Percentiles rank a stretch among this genome's conserved stretches.
phyloP scores from a whole-genome alignment of 2,797 vertebrate genomes.

The Triplophysa bombifrons region DNA sequence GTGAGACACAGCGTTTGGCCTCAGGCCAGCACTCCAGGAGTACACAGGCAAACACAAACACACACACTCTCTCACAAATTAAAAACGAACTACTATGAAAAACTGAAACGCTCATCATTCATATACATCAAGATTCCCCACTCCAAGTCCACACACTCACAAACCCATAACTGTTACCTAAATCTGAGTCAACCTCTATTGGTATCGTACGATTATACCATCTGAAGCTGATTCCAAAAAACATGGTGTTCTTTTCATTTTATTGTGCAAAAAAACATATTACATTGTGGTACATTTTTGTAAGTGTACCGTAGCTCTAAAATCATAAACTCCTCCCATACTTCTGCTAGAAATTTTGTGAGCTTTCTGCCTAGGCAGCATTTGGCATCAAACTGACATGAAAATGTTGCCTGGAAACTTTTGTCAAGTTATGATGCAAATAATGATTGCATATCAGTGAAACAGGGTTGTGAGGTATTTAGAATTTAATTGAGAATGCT shows the following conservation, averaged over 20 bases:
- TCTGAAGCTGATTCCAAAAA: background rate
- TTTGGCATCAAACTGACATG: background rate
- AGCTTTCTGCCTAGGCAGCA: background rate
- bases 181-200: background rate
- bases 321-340: background rate
- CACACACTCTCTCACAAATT: slow-evolving; percentile 40
- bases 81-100: slow-evolving; percentile 41
- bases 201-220: background rate
- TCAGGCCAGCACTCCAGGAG: slow-evolving; percentile 84
- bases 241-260: background rate
- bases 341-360: background rate
- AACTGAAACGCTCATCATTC: slow-evolving; percentile 44
- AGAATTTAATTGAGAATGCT: background rate
- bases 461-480: background rate
- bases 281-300: background rate
- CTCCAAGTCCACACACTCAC: slow-evolving; percentile 9
- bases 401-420: background rate
- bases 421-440: too few relatives aligned
- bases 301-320: background rate
- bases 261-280: background rate
- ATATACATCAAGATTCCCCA: slow-evolving; percentile 35
- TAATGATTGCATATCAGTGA: background rate
- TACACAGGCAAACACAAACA: slow-evolving; percentile 47
- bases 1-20: slow-evolving; percentile 95
- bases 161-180: slow-evolving; percentile 4